Evolutionary conservation across 2,797 vertebrate genomes (phyloP).

Genomic region (Sebastes hubbsi): DNA sequence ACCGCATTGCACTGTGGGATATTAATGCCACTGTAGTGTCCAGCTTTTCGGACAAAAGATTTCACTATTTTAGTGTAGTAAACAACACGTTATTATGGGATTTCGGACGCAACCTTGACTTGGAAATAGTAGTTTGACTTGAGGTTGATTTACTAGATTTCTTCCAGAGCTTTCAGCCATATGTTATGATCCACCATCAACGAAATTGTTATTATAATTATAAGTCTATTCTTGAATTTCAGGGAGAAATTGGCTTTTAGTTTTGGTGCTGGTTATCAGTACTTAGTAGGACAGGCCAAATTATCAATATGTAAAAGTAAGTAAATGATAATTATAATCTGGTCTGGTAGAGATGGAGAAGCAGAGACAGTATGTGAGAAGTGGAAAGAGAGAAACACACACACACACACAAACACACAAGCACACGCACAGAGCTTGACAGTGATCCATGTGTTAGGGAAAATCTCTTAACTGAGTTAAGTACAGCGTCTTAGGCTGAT

Average conservation of each 20-base stretch:
- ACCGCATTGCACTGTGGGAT: too few relatives aligned
- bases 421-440: constrained; percentile 26
- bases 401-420: constrained; percentile 1
- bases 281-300: not conserved
- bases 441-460: constrained; percentile 54
- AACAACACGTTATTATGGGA: too few relatives aligned
- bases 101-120: not conserved
- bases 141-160: not conserved
- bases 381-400: not conserved
- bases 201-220: too few relatives aligned
- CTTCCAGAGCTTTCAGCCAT: not conserved
- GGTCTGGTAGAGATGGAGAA: not conserved
- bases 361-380: not conserved
- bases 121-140: not conserved
- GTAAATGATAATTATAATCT: not conserved
- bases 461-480: constrained; percentile 47
- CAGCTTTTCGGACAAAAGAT: too few relatives aligned
- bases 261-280: not conserved
- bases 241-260: not conserved
- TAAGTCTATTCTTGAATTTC: not conserved
- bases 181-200: not conserved
- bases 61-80: fast-evolving
- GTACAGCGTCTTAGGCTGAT: constrained; percentile 33
- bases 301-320: not conserved
- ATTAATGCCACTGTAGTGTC: too few relatives aligned